Conservation (phyloP, 2,113 vertebrate species). For the Percopsis transmontana region DNA sequence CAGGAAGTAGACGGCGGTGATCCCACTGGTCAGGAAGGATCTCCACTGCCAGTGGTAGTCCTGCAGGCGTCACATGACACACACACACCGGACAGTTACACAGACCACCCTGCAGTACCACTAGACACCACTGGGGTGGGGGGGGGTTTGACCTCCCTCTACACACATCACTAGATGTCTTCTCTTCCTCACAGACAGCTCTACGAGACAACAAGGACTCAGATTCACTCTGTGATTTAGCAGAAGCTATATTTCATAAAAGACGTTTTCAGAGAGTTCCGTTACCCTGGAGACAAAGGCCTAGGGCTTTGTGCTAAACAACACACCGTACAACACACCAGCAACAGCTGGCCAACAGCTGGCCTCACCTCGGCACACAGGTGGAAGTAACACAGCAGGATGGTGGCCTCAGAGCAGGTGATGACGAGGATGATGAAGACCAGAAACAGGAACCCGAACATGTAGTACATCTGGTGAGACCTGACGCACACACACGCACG, state of each 20-base stretch:
- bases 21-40: constrained; percentile 95
- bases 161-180: too few species aligned
- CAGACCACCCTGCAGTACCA: too few species aligned
- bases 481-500: constrained; percentile 60
- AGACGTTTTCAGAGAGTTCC: too few species aligned
- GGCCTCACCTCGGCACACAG: constrained; percentile 93
- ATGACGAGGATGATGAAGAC: constrained; percentile 95
- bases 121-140: too few species aligned
- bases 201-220: too few species aligned
- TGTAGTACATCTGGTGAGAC: constrained; percentile 98
- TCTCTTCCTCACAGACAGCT: too few species aligned
- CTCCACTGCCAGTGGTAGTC: constrained; percentile 98
- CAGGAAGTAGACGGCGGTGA: constrained; percentile 92
- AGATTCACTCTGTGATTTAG: too few species aligned
- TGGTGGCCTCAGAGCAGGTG: constrained; percentile 93
- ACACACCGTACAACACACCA: background rate
- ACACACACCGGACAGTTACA: background rate
- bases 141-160: too few species aligned
- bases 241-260: too few species aligned
- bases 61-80: constrained; percentile 58
- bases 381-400: constrained; percentile 94
- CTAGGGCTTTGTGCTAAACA: too few species aligned
- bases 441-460: constrained; percentile 95
- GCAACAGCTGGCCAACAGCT: background rate
- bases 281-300: too few species aligned